phyloP scores from a whole-genome alignment of 92 coral and sea anemone species.

The Parazoanthus swiftii region DNA sequence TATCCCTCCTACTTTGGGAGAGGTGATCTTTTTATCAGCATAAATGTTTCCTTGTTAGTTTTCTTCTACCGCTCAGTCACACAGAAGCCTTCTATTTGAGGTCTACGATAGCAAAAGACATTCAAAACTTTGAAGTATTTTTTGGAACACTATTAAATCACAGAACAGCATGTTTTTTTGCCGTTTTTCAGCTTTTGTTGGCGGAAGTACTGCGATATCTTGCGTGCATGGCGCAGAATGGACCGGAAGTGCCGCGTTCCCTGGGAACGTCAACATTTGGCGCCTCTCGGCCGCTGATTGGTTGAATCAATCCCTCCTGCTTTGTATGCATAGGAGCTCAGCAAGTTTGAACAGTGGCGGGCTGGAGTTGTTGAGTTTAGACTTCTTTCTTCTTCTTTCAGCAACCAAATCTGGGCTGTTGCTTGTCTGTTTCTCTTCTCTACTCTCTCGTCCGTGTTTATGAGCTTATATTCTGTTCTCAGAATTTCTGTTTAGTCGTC shows the following conservation, averaged over 20 bases:
- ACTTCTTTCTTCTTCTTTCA: conserved; percentile 33
- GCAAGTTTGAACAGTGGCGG: conserved; percentile 71
- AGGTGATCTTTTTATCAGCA: too few species aligned
- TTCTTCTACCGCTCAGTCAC: too few species aligned
- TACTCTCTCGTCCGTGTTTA: not conserved
- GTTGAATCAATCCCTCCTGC: conserved; percentile 39
- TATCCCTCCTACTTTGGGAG: too few species aligned
- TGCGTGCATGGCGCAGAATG: not conserved
- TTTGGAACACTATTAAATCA: too few species aligned
- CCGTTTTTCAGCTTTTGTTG: too few species aligned
- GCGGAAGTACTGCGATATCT: not conserved
- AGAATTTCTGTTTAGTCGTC: conserved; percentile 14
- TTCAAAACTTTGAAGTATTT: too few species aligned
- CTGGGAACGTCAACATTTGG: conserved; percentile 66
- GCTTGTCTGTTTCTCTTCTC: conserved; percentile 2
- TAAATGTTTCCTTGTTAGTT: too few species aligned
- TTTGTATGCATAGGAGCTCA: conserved; percentile 54
- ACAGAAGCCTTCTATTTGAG: too few species aligned
- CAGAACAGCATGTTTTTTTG: too few species aligned
- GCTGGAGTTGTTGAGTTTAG: conserved; percentile 48
- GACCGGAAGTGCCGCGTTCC: conserved; percentile 49
- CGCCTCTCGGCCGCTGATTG: conserved; percentile 69
- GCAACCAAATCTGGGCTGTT: not conserved
- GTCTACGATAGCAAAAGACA: too few species aligned
- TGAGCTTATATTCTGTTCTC: not conserved